phyloP scores from a whole-genome alignment of 2,888 invertebrate species.

The Megamerina dolium region DNA sequence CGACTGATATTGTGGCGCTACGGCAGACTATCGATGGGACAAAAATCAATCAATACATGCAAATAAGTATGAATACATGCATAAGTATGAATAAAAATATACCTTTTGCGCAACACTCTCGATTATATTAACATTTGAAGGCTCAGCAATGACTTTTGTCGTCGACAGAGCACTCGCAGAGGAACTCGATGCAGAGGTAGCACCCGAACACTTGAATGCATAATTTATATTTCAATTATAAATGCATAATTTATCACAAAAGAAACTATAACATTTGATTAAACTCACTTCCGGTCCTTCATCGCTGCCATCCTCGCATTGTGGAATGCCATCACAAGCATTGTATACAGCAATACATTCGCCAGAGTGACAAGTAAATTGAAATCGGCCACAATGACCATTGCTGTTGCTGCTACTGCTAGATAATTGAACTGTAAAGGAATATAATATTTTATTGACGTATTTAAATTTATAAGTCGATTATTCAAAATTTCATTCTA shows the following conservation, averaged over 20 bases:
- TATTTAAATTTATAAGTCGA: no score
- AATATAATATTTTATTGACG: no score
- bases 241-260: not conserved
- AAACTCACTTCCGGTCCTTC: constrained; percentile 70
- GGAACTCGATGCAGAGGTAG: constrained; percentile 18
- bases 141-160: constrained; percentile 19
- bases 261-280: not conserved
- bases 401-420: constrained; percentile 15
- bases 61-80: not conserved
- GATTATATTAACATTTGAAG: constrained; percentile 1
- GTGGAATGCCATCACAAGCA: constrained; percentile 89
- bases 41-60: not conserved
- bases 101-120: constrained; percentile 10
- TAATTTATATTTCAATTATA: not conserved
- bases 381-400: constrained; percentile 67
- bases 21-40: constrained; percentile 12
- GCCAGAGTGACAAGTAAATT: constrained; percentile 81
- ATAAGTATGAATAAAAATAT: not conserved
- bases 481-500: not conserved
- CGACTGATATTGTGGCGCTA: constrained; percentile 26
- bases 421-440: constrained; percentile 13
- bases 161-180: constrained; percentile 3
- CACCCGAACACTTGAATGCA: constrained; percentile 33
- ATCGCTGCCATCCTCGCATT: constrained; percentile 87
- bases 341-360: constrained; percentile 95